Base-by-base conservation (phyloP, 1,140 invertebrate genomes). In the Hylaeus anthracinus region DNA sequence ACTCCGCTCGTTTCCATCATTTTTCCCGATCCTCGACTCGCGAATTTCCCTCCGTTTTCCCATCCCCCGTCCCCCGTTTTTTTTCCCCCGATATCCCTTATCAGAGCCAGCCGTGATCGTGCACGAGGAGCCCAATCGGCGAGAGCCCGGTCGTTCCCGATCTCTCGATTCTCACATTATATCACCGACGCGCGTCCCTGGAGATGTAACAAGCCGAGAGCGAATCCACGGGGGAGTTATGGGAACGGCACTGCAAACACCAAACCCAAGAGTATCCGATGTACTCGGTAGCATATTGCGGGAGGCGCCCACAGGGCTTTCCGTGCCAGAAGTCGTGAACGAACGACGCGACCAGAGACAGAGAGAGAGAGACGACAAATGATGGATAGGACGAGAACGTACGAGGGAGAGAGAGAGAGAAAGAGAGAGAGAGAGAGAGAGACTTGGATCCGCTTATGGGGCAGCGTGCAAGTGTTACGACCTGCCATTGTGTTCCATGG, bases 131-230 rank as follows among this genome's bases (percentile, higher is more conserved):
- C 53, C 26, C 3, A 77, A 70, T 41, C 26, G 26, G 9, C 8
- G 5, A 12, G 2, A 8, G 45, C 45, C n/a, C 4, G 48, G 14
- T 10, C n/a, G 12, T 6, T 69, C 67, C 53, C 77, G 73, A 73
- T 58, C 48, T 86, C 72, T 77, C 81, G 86, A 90, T 93, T 93
- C 91, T 92, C 92, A 93, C 92, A 91, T 93, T 93, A 92, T 90
- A 90, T 90, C 86, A 90, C 64, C 82, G 69, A 55, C 48, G 61
- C 39, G n/a, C 26, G 73, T 92, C 91, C 90, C 90, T 45, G 60
- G 91, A 90, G 90, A 90, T 73, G 81, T 78, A 83, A 85, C 76
- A 79, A 83, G 81, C 81, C 83, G 73, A 86, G 73, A 86, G 83
- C 37, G 83, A 86, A 88, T 83, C 74, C 91, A 71, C 88, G 37